Evolutionary conservation across 2,888 invertebrate species (phyloP), one percentile per base, ranked within the genome.

Genomic region (Nysson spinosus): DNA sequence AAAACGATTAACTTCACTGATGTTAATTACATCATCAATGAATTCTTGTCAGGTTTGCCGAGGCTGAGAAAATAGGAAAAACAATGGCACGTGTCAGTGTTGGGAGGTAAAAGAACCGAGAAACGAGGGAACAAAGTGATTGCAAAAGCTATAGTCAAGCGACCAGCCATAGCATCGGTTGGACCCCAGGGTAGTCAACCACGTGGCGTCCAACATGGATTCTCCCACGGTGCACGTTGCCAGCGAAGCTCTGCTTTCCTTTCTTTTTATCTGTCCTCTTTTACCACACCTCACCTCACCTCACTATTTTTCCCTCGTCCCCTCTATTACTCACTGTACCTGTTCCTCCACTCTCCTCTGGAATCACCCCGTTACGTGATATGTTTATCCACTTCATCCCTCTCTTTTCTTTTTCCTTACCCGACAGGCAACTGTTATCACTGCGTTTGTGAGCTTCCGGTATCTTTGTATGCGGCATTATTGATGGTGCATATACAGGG

Each of bases 171-270:
- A 49, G 44, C 64, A 62, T 43, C 28, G 40, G 22, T 40, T 49
- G 50, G 17, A 30, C 7, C n/a, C 22, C 37, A 43, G 39, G 54
- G 14, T 49, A 49, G 22, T 50, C 54, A 47, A 39, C 42, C 60
- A 60, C 62, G 47, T 50, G 64, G 43, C 19, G 34, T 35, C 28
- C 43, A 35, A 47, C 52, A 34, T 39, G 4, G 49, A 61, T 61
- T 65, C 50, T 62, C 65, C 50, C 50, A 54, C 61, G 64, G 39
- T 26, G 17, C 28, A 28, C 28, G 9, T 28, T 28, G 28, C 19
- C 49, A 16, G 6, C 24, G 50, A 28, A 24, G 11, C 42, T 17
- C 28, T 17, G 6, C 19, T 24, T 42, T 64, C 46, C 14, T 47
- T 35, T 28, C 51, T 24, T 28, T 26, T 22, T 17, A 34, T n/a